These are phyloP conservation scores for Paralinhomoeus sp. DNA, from an alignment of 2,888 invertebrate genomes.

Conservation along the genomic window DNA sequence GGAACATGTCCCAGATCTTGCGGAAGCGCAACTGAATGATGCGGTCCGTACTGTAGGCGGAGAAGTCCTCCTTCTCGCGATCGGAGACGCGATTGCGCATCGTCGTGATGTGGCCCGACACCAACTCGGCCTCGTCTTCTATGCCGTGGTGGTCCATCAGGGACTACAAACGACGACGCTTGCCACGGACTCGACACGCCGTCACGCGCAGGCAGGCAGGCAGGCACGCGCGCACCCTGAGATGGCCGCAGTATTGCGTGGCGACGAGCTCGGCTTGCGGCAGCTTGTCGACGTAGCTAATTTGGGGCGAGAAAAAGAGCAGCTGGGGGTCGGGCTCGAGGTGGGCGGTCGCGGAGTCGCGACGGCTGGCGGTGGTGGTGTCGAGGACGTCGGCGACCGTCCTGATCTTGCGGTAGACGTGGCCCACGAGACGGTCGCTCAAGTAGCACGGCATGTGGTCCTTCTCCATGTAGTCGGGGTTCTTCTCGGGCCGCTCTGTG, in stretches of 20 bases:
- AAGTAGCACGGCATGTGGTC: slow-evolving; percentile 12
- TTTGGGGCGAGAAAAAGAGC: too few relatives aligned
- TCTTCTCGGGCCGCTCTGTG: neutral
- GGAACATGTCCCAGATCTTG: slow-evolving; percentile 10
- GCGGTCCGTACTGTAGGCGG: slow-evolving; percentile 19
- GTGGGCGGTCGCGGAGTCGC: too few relatives aligned
- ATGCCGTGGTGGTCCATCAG: slow-evolving; percentile 18
- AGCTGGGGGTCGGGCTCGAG: too few relatives aligned
- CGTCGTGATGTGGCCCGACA: slow-evolving; percentile 14
- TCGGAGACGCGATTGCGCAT: slow-evolving; percentile 17
- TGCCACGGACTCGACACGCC: too few relatives aligned
- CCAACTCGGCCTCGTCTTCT: slow-evolving; percentile 15
- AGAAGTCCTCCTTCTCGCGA: slow-evolving; percentile 20
- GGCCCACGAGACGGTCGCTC: slow-evolving; percentile 16
- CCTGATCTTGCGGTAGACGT: slow-evolving; percentile 24
- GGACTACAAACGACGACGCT: slow-evolving; percentile 7
- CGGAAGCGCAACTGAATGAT: slow-evolving; percentile 17
- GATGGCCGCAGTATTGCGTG: too few relatives aligned
- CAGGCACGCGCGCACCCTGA: too few relatives aligned
- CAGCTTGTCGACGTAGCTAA: too few relatives aligned
- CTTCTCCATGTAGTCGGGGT: slow-evolving; percentile 15
- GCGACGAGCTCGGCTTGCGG: too few relatives aligned
- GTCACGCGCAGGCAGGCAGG: too few relatives aligned
- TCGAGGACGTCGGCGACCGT: too few relatives aligned
- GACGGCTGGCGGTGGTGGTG: too few relatives aligned